phyloP scores from a whole-genome alignment of 1,140 invertebrate genomes.

The Campodea augens region DNA sequence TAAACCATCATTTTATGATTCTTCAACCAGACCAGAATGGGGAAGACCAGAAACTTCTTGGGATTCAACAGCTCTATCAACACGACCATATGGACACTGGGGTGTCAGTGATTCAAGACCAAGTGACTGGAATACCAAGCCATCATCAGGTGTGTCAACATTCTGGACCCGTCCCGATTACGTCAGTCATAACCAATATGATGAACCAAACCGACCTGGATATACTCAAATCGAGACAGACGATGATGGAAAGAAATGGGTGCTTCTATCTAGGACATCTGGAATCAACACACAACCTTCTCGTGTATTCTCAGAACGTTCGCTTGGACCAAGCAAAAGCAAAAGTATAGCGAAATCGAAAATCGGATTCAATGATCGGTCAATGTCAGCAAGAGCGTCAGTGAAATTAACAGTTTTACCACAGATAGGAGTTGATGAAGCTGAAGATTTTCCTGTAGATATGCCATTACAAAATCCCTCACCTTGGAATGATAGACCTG shows the following conservation, averaged over 20 bases:
- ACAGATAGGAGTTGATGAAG: no score
- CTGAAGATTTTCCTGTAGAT: no score
- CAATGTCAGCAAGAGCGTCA: not conserved
- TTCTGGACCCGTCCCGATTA: not conserved
- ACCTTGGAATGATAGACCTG: no score
- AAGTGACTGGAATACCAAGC: not conserved
- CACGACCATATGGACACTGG: not conserved
- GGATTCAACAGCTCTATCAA: not conserved
- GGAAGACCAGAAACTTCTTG: no score
- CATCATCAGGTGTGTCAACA: not conserved
- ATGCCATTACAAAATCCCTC: no score
- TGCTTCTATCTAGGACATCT: not conserved
- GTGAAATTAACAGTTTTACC: not conserved
- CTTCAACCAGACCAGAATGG: not conserved
- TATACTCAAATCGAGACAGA: not conserved
- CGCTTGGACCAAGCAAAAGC: not conserved
- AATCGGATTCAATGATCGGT: not conserved
- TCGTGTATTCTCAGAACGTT: not conserved
- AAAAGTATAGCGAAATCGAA: no score
- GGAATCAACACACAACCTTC: not conserved
- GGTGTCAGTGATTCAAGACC: not conserved
- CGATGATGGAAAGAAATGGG: not conserved
- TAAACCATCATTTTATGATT: not conserved
- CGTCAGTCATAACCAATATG: not conserved
- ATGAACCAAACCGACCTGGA: not conserved